phyloP scores from a whole-genome alignment of 2,888 invertebrate species.

The Epistrophe grossulariae region DNA sequence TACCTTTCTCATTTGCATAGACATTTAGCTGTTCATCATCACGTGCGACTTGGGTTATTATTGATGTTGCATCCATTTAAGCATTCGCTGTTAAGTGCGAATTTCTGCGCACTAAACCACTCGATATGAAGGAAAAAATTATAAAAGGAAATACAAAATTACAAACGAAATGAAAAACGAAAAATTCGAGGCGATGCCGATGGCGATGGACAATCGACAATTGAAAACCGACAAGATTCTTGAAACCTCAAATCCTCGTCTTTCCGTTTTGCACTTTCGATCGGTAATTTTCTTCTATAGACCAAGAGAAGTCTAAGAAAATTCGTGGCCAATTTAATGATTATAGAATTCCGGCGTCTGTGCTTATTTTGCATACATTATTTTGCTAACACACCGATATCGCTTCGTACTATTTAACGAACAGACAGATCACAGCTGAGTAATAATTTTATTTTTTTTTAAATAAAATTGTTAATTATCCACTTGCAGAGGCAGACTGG shows the following conservation, averaged over 20 bases:
- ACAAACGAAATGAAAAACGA: conserved; percentile 26
- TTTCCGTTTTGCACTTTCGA: conserved; percentile 17
- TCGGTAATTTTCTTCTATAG: conserved; percentile 5
- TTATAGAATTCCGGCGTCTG: conserved; percentile 49
- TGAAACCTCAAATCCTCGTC: neutral
- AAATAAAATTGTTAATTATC: conserved; percentile 42
- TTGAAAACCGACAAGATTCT: conserved; percentile 34
- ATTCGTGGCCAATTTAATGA: conserved; percentile 39
- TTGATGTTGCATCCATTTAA: conserved; percentile 98
- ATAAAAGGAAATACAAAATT: conserved; percentile 20
- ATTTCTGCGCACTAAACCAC: conserved; percentile 75
- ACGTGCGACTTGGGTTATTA: conserved; percentile 98
- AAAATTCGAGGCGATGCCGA: conserved; percentile 8
- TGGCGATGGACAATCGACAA: conserved; percentile 9
- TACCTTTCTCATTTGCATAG: conserved; percentile 97
- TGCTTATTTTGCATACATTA: conserved; percentile 58
- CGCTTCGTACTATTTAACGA: conserved; percentile 22
- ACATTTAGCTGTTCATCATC: conserved; percentile 98
- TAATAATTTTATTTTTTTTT: conserved; percentile 18
- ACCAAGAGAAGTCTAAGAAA: conserved; percentile 28
- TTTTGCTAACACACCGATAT: conserved; percentile 30
- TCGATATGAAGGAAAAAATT: conserved; percentile 54
- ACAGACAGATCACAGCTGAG: conserved; percentile 30
- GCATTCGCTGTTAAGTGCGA: conserved; percentile 85
- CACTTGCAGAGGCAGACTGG: conserved; percentile 48